These are phyloP conservation scores for Athalia circularis DNA, from an alignment of 2,888 invertebrate species.

Conservation along the genomic window DNA sequence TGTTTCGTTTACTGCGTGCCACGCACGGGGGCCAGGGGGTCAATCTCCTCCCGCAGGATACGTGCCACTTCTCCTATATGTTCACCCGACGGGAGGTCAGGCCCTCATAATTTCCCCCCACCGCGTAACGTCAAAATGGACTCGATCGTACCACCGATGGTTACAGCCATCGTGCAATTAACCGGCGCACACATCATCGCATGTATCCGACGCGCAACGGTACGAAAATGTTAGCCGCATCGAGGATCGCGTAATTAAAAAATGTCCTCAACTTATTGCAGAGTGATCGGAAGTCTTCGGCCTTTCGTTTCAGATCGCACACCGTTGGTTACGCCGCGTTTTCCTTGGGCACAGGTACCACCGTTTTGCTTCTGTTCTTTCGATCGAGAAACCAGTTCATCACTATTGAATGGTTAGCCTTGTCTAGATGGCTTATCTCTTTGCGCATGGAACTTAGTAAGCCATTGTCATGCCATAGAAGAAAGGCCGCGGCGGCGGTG, in stretches of 20 bases:
- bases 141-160: no score
- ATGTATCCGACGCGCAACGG: no score
- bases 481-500: conserved; percentile 57
- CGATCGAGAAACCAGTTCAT: conserved; percentile 60
- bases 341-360: conserved; percentile 5
- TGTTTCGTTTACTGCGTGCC: conserved; percentile 62
- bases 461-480: conserved; percentile 68
- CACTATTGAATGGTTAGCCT: conserved; percentile 68
- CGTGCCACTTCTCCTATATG: conserved; percentile 6
- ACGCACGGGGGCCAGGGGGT: conserved; percentile 67
- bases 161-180: no score
- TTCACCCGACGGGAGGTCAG: conserved; percentile 3
- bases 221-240: no score
- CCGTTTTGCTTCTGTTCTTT: conserved; percentile 47
- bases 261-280: neutral
- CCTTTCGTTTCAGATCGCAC: neutral
- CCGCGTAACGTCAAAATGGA: neutral
- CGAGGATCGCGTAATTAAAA: no score
- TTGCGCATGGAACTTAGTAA: conserved; percentile 64
- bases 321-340: neutral
- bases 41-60: conserved; percentile 66
- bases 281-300: conserved; percentile 8
- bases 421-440: conserved; percentile 68
- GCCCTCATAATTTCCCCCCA: conserved; percentile 16
- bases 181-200: no score